Evolutionary conservation across 2,113 vertebrate species (phyloP), one percentile per base, ranked within the genome.

Genomic region (Gnathonemus longibarbis): DNA sequence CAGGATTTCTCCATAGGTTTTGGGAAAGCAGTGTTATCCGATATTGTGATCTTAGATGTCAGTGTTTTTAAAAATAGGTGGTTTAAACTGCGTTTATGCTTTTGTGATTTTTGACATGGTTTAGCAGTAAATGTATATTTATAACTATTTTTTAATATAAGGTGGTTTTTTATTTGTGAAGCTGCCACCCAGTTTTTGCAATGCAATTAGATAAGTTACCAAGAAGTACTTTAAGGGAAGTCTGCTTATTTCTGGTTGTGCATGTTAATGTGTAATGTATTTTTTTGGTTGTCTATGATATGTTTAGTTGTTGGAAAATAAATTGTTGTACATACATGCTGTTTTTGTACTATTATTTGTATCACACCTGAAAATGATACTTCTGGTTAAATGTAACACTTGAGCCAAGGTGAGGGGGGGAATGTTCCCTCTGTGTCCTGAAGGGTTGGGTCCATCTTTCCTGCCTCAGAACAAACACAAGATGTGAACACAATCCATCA

Each of bases 401-500:
- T 39, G 13, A 39, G 74, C 35, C 74, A 80, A 80, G 31, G 5
- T 8, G 74, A 80, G 74, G 74, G 74, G 74, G 31, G 5, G 17
- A 53, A 80, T 19, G 35, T 19, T 42, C 17, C 74, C 31, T 35
- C 70, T 77, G 2, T 74, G 31, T 31, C 74, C 31, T 8, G 31
- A 80, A 80, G 35, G 74, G 4, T 80, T 39, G 17, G 35, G 35
- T 42, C 74, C 27, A 10, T 35, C 31, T 39, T 77, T 77, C 70
- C 74, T 74, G 66, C 66, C 27, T 35, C 35, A 35, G 11, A 80
- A 39, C 42, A 84, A 46, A 45, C 45, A 24, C 42, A 48, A 45
- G 45, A 48, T 42, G 45, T 46, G 19, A 9, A 24, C 39, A 48
- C 92, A 90, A 84, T 91, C 88, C 88, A 39, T 66, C 53, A 45